phyloP scores from a whole-genome alignment of 2,888 invertebrate species.

The Drepana falcataria region DNA sequence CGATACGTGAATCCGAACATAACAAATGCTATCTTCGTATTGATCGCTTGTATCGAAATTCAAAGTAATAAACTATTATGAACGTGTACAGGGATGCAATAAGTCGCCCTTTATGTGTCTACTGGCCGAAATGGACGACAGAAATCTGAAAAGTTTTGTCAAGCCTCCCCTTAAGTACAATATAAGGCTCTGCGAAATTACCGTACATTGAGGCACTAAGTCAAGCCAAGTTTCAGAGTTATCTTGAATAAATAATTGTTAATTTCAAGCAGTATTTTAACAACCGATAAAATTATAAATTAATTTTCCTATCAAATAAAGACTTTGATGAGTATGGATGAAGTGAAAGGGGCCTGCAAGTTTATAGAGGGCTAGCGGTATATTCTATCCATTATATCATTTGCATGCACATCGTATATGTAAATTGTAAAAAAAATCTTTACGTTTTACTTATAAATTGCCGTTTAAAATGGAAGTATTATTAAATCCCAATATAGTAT shows the following conservation, averaged over 20 bases:
- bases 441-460: too few relatives aligned
- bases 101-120: conserved; percentile 27
- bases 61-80: conserved; percentile 1
- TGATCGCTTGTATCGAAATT: background rate
- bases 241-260: conserved; percentile 15
- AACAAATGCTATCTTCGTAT: background rate
- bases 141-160: conserved; percentile 30
- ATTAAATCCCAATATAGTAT: too few relatives aligned
- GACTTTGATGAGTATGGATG: too few relatives aligned
- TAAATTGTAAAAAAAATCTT: too few relatives aligned
- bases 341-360: too few relatives aligned
- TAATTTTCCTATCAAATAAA: too few relatives aligned
- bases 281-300: too few relatives aligned
- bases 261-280: background rate
- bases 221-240: conserved; percentile 5
- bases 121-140: conserved; percentile 25
- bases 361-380: too few relatives aligned
- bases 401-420: too few relatives aligned
- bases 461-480: too few relatives aligned
- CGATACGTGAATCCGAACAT: too few relatives aligned
- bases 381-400: too few relatives aligned
- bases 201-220: conserved; percentile 17
- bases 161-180: conserved; percentile 29
- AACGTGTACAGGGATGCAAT: conserved; percentile 14
- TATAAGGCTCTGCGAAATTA: conserved; percentile 30